Base-by-base conservation (phyloP, 2,797 vertebrate species). In the Chiloscyllium punctatum region DNA sequence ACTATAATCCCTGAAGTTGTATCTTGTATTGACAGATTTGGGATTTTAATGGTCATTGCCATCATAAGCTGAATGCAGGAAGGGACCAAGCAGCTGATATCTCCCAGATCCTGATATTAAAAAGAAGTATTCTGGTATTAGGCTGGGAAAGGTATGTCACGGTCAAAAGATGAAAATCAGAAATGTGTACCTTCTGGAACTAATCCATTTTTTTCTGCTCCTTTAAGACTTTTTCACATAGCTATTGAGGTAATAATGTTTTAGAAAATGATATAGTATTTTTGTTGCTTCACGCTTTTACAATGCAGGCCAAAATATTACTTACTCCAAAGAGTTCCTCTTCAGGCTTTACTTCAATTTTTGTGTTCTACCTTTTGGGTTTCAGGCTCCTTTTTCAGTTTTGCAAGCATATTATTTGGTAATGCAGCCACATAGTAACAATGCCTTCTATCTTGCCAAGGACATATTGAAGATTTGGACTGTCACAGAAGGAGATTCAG, bases 21-120 rank as follows among this genome's bases (percentile, higher is more conserved):
- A 94, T n/a, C 37, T 74, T 96, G 96, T 72, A 96, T 30, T 97
- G 96, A 69, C 96, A 98, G 98, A 96, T 98, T 74, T 98, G 98
- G 98, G 98, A 98, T 97, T 98, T 98, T 95, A 98, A 97, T 3
- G 98, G 98, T 37, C 97, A 96, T 96, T 98, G 97, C 96, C 97
- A 98, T 95, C 97, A 97, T 96, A 96, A 96, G 95, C 97, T 98
- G 96, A 97, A 96, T 16, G 97, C 96, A 8, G 97, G 97, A 37
- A 96, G 96, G 96, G 97, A 97, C 57, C 96, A 96, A 92, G 77
- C 96, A 86, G 97, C 96, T 94, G 97, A 96, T 57, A 97, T 98
- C 96, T 98, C 97, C 18, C 97, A 97, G 96, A 97, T 98, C 68
- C 96, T 98, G 95, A 96, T 98, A 96, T 96, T 98, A 86, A 97